These are phyloP conservation scores for Telmatherina bonti DNA, from an alignment of 2,797 vertebrate genomes.

Conservation along the genomic window DNA sequence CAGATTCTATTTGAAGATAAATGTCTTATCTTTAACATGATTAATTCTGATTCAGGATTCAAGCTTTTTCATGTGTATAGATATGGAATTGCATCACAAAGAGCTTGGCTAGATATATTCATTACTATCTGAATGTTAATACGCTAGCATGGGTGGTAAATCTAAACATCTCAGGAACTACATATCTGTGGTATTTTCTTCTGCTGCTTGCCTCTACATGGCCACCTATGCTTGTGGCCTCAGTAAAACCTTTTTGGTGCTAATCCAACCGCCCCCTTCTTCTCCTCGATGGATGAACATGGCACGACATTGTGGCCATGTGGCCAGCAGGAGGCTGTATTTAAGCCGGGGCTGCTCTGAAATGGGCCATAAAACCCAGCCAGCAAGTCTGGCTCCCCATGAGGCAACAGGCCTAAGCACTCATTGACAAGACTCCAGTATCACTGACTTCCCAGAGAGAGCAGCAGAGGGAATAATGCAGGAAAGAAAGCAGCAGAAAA, in stretches of 20 bases:
- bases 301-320: constrained; percentile 77
- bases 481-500: constrained; percentile 44
- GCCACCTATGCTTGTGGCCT: constrained; percentile 72
- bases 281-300: constrained; percentile 66
- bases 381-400: constrained; percentile 80
- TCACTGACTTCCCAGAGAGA: constrained; percentile 64
- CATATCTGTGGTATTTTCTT: constrained; percentile 48
- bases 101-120: constrained; percentile 24
- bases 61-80: constrained; percentile 3
- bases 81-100: constrained; percentile 33
- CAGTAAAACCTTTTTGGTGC: constrained; percentile 73
- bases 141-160: constrained; percentile 30
- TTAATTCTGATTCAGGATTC: constrained; percentile 33
- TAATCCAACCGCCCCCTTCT: constrained; percentile 38
- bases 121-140: constrained; percentile 12
- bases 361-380: constrained; percentile 79
- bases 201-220: constrained; percentile 54
- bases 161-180: constrained; percentile 56
- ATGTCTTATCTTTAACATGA: constrained; percentile 40
- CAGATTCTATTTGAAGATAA: constrained; percentile 47
- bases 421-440: constrained; percentile 78
- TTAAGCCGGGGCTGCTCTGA: constrained; percentile 77
- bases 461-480: constrained; percentile 51
- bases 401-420: constrained; percentile 75
- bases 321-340: constrained; percentile 79